Conservation (phyloP, 30 jellyfish, hydroid and myxozoan species). For the Cassiopea xamachana region DNA sequence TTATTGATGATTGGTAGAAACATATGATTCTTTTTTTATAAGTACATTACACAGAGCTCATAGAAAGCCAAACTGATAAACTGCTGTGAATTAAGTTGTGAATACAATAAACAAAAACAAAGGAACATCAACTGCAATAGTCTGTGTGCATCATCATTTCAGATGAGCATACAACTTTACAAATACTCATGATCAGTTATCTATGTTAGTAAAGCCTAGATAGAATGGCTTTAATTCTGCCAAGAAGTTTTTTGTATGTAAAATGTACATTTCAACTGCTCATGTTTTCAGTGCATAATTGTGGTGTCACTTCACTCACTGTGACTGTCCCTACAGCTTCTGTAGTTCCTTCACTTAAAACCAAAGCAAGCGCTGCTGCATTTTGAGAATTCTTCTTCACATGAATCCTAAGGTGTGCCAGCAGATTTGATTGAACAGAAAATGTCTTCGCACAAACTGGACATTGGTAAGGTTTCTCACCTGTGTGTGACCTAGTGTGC, state of each 20-base stretch:
- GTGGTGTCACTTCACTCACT: neutral
- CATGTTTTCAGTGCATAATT: neutral
- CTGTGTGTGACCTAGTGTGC: constrained; percentile 68
- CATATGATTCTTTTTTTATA: too few relatives aligned
- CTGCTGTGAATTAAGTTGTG: too few relatives aligned
- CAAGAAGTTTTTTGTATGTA: neutral
- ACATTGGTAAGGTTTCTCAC: constrained; percentile 74
- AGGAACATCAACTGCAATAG: too few relatives aligned
- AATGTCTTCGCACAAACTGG: constrained; percentile 64
- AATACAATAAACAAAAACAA: too few relatives aligned
- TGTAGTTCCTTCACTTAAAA: neutral
- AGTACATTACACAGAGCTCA: too few relatives aligned
- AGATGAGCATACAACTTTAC: too few relatives aligned
- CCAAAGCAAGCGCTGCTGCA: constrained; percentile 40
- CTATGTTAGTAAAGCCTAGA: too few relatives aligned
- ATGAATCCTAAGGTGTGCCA: constrained; percentile 71
- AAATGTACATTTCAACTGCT: neutral
- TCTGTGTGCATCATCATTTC: too few relatives aligned
- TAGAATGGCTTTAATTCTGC: neutral
- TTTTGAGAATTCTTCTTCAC: constrained; percentile 55
- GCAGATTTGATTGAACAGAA: constrained; percentile 64
- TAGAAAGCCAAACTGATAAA: too few relatives aligned
- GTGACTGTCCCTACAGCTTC: neutral
- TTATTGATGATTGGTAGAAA: too few relatives aligned
- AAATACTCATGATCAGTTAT: too few relatives aligned